A percentile compares a stretch with the other conserved stretches of the same genome.
phyloP scores from a whole-genome alignment of 1,140 invertebrate genomes.

The Paraescarpia echinospica region DNA sequence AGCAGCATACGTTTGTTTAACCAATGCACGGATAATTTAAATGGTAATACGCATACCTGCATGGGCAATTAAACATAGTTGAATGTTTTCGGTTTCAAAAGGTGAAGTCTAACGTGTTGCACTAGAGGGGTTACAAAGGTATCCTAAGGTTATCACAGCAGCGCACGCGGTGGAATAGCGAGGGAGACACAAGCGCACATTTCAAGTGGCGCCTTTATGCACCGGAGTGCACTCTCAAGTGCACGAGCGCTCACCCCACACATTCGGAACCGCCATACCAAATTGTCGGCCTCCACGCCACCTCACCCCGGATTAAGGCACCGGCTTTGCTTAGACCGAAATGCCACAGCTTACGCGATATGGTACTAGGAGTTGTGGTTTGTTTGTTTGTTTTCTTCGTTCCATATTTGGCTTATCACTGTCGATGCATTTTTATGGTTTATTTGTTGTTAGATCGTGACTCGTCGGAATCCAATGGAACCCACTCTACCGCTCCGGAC shows the following conservation, averaged over 20 bases:
- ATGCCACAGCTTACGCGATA: not conserved
- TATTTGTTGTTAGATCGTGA: not conserved
- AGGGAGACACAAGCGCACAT: not conserved
- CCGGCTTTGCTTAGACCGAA: not conserved
- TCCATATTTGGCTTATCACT: not conserved
- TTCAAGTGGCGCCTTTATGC: not conserved
- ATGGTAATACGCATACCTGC: no score
- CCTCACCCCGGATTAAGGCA: not conserved
- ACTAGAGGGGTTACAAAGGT: not conserved
- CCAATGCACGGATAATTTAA: no score
- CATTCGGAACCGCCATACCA: not conserved
- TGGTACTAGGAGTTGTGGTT: not conserved
- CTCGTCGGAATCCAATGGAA: not conserved
- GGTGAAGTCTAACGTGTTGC: not conserved
- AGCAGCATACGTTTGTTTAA: no score
- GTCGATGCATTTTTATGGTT: not conserved
- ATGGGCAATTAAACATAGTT: not conserved
- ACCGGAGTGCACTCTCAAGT: not conserved
- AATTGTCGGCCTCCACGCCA: not conserved
- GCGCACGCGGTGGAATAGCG: not conserved
- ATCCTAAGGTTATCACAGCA: conserved; percentile 5
- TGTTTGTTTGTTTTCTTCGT: not conserved
- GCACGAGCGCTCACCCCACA: not conserved
- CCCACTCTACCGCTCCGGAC: not conserved
- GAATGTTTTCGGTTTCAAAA: not conserved